Evolutionary conservation across 2,797 vertebrate genomes (phyloP).

Genomic region (Pipistrellus kuhlii): DNA sequence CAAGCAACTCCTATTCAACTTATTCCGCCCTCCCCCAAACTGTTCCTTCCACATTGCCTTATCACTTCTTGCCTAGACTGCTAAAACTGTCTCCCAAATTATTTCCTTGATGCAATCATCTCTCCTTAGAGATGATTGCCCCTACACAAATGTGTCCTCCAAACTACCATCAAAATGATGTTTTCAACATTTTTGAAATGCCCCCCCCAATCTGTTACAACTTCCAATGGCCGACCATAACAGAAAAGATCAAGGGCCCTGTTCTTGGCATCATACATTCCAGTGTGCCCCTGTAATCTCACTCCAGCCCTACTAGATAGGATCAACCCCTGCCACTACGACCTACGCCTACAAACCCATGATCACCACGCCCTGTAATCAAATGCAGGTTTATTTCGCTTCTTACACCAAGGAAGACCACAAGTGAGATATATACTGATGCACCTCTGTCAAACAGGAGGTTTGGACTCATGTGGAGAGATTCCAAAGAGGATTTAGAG

Average conservation of each 20-base stretch:
- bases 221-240: background rate
- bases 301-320: background rate
- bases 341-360: background rate
- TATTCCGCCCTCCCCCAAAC: background rate
- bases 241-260: background rate
- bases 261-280: background rate
- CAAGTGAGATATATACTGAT: background rate
- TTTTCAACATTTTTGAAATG: background rate
- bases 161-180: background rate
- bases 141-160: background rate
- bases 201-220: background rate
- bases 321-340: background rate
- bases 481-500: background rate
- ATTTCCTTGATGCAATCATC: slow-evolving; percentile 27
- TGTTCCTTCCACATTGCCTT: background rate
- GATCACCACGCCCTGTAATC: background rate
- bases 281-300: background rate
- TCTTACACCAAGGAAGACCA: background rate
- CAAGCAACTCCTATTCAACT: background rate
- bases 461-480: background rate
- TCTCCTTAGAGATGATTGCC: too few relatives aligned
- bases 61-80: background rate
- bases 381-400: background rate
- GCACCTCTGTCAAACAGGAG: background rate
- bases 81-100: background rate